These are phyloP conservation scores for Kradibia gibbosae DNA, from an alignment of 1,140 invertebrate species.

Conservation along the genomic window DNA sequence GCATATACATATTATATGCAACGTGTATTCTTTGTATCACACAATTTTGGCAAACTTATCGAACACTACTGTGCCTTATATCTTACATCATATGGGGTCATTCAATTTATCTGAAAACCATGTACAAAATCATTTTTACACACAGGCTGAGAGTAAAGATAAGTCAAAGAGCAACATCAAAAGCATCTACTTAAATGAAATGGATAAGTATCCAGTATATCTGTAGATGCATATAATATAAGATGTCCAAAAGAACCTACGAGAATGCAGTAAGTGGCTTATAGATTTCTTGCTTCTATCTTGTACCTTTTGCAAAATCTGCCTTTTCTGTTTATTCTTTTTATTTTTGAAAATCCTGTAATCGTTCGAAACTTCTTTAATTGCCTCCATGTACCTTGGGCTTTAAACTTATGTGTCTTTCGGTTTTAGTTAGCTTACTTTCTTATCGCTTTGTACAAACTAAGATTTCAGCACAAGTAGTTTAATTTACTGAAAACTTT, in stretches of 20 bases:
- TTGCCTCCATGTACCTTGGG: constrained; percentile 13
- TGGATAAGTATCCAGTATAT: constrained; percentile 24
- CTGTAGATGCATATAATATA: background rate
- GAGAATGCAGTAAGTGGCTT: constrained; percentile 19
- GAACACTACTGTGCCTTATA: too few relatives aligned
- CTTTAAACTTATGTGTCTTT: constrained; percentile 26
- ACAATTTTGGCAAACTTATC: too few relatives aligned
- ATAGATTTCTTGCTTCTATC: constrained; percentile 24
- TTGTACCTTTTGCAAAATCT: background rate
- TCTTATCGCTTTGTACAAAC: constrained; percentile 24
- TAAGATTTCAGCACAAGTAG: background rate
- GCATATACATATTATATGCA: too few relatives aligned
- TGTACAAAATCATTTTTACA: constrained; percentile 33
- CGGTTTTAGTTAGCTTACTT: constrained; percentile 38
- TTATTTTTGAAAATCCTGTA: constrained; percentile 19
- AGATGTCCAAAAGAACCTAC: background rate
- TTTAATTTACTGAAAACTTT: constrained; percentile 35
- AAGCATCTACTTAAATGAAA: constrained; percentile 18
- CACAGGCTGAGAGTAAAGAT: background rate
- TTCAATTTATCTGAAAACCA: background rate
- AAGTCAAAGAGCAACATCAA: constrained; percentile 27
- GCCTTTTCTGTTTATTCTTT: background rate
- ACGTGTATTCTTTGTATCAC: too few relatives aligned
- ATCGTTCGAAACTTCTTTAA: constrained; percentile 43
- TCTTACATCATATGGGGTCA: background rate